Conservation (phyloP, 2,888 invertebrate genomes). For the Ennomos quercinarius region DNA sequence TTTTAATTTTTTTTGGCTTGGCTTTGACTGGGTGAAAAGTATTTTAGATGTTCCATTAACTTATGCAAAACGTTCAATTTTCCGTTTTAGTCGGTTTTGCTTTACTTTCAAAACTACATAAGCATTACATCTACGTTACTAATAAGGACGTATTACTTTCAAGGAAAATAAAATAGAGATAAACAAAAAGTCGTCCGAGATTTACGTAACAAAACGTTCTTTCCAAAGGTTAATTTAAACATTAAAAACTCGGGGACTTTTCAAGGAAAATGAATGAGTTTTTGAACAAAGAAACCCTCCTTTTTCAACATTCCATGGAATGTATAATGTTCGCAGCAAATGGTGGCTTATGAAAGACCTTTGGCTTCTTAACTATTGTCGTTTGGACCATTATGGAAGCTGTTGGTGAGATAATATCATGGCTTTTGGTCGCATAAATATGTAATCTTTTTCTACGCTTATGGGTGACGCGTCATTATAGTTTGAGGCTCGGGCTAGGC, state of each 20-base stretch:
- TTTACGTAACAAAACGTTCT: slow-evolving; percentile 31
- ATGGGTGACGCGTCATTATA: background rate
- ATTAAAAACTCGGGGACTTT: slow-evolving; percentile 31
- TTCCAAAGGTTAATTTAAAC: slow-evolving; percentile 33
- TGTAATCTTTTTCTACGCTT: background rate
- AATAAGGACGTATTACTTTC: no score
- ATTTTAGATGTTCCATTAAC: no score
- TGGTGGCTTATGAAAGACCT: slow-evolving; percentile 27
- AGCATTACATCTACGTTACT: no score
- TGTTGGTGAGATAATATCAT: slow-evolving; percentile 22
- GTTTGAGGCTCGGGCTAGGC: background rate
- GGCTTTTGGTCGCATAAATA: slow-evolving; percentile 10
- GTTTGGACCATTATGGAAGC: slow-evolving; percentile 29
- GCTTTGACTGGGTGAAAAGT: no score
- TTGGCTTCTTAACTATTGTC: slow-evolving; percentile 31
- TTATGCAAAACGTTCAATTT: no score
- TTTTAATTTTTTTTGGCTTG: background rate
- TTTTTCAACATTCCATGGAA: slow-evolving; percentile 32
- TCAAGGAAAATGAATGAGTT: slow-evolving; percentile 34
- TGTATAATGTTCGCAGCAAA: slow-evolving; percentile 34
- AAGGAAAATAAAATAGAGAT: slow-evolving; percentile 14
- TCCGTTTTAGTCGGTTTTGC: no score
- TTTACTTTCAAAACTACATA: no score
- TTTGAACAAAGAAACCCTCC: slow-evolving; percentile 33
- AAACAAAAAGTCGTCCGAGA: slow-evolving; percentile 25